Conservation (phyloP, 2,113 vertebrate genomes). For the Heterotilapia buettikoferi region DNA sequence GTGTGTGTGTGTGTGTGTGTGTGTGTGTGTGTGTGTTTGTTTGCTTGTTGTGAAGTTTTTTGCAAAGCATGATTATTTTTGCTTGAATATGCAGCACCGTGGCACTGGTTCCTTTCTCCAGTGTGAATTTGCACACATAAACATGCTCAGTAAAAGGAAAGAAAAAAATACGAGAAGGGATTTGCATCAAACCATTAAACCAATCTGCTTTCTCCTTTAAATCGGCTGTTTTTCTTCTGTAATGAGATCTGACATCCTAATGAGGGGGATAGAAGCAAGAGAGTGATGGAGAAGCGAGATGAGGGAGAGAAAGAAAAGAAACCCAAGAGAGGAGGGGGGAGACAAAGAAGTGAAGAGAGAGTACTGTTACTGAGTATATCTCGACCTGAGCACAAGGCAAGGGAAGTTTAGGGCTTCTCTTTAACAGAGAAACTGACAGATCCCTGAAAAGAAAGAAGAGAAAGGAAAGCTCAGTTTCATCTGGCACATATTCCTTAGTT, state of each 20-base stretch:
- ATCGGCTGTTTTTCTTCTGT: slow-evolving; percentile 45
- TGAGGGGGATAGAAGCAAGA: slow-evolving; percentile 34
- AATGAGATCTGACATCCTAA: slow-evolving; percentile 59
- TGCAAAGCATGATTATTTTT: background rate
- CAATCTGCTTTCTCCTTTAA: slow-evolving; percentile 37
- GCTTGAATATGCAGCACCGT: background rate
- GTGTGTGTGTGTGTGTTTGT: background rate
- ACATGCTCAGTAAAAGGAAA: background rate
- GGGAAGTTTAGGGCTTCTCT: background rate
- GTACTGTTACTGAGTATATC: background rate
- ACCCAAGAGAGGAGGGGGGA: background rate
- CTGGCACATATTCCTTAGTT: background rate
- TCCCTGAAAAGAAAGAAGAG: background rate
- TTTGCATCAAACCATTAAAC: slow-evolving; percentile 58
- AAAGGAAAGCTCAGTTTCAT: slow-evolving; percentile 6
- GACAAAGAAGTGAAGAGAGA: background rate
- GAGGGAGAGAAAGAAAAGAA: slow-evolving; percentile 2
- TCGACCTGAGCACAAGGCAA: slow-evolving; percentile 7
- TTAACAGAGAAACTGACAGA: slow-evolving; percentile 25
- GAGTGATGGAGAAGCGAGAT: slow-evolving; percentile 8
- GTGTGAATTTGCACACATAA: background rate
- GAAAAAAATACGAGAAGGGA: background rate
- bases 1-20: too few species aligned
- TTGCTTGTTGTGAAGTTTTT: background rate
- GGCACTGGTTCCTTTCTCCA: background rate